phyloP scores from a whole-genome alignment of 2,888 invertebrate species.

The Gryllus longicercus region DNA sequence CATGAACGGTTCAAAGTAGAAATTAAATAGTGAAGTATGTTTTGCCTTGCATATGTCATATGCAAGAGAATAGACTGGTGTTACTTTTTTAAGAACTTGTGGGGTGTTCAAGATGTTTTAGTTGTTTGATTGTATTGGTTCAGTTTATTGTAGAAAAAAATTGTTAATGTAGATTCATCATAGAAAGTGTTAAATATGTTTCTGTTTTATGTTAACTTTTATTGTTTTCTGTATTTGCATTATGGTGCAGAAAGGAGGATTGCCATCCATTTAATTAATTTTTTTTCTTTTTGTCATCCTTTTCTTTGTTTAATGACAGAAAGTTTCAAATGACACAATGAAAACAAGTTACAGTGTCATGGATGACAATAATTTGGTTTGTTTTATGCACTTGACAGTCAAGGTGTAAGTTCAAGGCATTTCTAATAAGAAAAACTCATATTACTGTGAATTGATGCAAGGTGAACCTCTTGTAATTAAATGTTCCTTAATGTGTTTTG shows the following conservation, averaged over 20 bases:
- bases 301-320: constrained; percentile 17
- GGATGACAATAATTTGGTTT: constrained; percentile 32
- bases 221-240: constrained; percentile 27
- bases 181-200: constrained; percentile 29
- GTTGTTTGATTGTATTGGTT: constrained; percentile 25
- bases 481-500: constrained; percentile 18
- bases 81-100: constrained; percentile 27
- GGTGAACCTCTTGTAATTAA: constrained; percentile 11
- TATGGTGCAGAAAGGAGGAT: constrained; percentile 22
- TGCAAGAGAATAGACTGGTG: constrained; percentile 3
- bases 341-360: constrained; percentile 24
- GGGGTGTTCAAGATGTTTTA: constrained; percentile 24
- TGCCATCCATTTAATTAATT: constrained; percentile 20
- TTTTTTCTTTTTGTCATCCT: neutral
- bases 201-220: constrained; percentile 24
- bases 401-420: neutral
- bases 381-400: constrained; percentile 22
- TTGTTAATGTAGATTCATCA: constrained; percentile 27
- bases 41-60: neutral
- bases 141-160: constrained; percentile 31
- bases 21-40: neutral
- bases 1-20: neutral
- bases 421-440: neutral
- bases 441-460: neutral
- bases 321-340: neutral